A percentile compares a stretch with the other conserved stretches of the same genome.
These are phyloP conservation scores for Amblyjoppa proteus DNA, from an alignment of 2,888 invertebrate genomes.

Conservation along the genomic window DNA sequence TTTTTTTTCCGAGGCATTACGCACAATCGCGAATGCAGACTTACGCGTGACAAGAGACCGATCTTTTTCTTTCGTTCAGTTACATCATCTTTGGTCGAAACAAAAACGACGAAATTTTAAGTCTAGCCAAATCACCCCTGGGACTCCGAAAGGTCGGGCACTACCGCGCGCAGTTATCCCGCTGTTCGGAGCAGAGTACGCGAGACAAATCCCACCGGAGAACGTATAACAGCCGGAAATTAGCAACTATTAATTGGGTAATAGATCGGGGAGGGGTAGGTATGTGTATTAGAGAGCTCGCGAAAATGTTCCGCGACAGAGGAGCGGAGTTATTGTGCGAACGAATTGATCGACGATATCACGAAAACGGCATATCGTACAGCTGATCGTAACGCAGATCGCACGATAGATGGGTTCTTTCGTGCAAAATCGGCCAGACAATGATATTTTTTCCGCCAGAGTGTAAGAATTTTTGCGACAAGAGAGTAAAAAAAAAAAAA, in stretches of 20 bases:
- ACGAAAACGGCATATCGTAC: constrained; percentile 17
- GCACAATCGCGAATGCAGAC: constrained; percentile 20
- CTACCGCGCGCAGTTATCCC: neutral
- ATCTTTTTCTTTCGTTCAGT: neutral
- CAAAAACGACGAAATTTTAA: neutral
- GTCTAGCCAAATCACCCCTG: too few relatives aligned
- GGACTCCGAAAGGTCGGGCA: too few relatives aligned
- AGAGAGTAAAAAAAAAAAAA: neutral
- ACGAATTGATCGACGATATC: constrained; percentile 53
- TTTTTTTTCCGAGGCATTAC: neutral
- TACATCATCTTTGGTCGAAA: too few relatives aligned
- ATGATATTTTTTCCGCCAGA: neutral
- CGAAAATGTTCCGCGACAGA: constrained; percentile 37
- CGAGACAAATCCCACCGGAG: constrained; percentile 22
- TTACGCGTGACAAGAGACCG: neutral
- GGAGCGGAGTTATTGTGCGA: neutral
- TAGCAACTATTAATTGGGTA: constrained; percentile 57
- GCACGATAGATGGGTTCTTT: neutral
- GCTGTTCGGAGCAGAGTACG: neutral
- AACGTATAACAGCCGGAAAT: constrained; percentile 37
- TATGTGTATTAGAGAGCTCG: constrained; percentile 21
- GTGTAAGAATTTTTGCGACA: too few relatives aligned
- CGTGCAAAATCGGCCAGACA: neutral
- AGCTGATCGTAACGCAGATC: neutral
- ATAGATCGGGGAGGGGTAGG: constrained; percentile 28